Base-by-base conservation (phyloP, 2,797 vertebrate genomes). In the Alfaro cultratus region DNA sequence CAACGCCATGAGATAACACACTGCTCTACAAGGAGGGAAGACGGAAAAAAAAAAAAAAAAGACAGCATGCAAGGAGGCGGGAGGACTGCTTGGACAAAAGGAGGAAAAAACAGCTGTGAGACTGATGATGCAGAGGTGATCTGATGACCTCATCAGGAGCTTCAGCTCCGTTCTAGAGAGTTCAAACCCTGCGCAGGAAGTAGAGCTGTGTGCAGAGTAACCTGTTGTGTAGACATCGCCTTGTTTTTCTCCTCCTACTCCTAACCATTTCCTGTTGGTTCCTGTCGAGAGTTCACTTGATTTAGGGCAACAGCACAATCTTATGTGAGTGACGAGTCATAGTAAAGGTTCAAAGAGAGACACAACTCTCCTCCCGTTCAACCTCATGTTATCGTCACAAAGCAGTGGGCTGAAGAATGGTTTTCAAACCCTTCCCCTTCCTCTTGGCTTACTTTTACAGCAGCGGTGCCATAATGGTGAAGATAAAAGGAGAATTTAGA, bases 1-100 rank as follows among this genome's bases (percentile, higher is more conserved):
- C 93, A 93, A 88, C 71, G 74, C 68, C 47, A 77, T 78, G 41
- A 94, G 95, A 96, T 96, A 96, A 96, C 89, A 89, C 82, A 77
- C 84, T 78, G 80, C 87, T 34, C 60, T 26, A 74, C 82, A 43
- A 89, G 83, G 79, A 80, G 88, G 86, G 81, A 83, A 87, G 67
- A 75, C 78, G 60, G 80, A 81, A n/a, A 88, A 82, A 73, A 73
- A 60, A 73, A 60, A 68, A 1, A 62, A 23, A 23, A 51, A 34
- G 16, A 34, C 57, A 49, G 34, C 80, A 75, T 60, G 57, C 13
- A 39, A 75, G 51, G 64, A 87, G 85, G 81, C 71, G 23, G 81
- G 79, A 78, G 75, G 76, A 83, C 67, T 76, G 73, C 70, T 29
- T 64, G 47, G 72, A 41, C 82, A 81, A 77, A 79, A 70, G 36